Base-by-base conservation (phyloP, 2,888 invertebrate species). In the Amorpha juglandis region DNA sequence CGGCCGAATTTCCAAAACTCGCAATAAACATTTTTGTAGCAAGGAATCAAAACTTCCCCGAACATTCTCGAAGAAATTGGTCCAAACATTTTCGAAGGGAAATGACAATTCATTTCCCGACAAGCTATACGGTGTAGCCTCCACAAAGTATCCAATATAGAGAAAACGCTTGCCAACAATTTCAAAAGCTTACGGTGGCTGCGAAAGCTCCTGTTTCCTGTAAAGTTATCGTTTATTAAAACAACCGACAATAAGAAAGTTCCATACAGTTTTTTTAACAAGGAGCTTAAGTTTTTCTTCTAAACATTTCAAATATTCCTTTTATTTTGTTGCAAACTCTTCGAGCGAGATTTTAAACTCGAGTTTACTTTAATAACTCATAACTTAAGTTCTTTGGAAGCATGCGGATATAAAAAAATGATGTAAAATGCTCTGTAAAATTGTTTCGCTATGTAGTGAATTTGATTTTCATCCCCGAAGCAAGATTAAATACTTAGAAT, bases 341-440 rank as follows among this genome's bases (percentile, higher is more conserved):
- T 48, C 35, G 35, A n/a, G 55, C 58, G 48, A 65, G 64, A 38
- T 58, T 65, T 65, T 65, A 65, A 65, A 67, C 65, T 64, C 64
- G 2, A 63, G 64, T 70, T 66, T 70, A 66, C 67, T 69, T 66
- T 63, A 48, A 66, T 62, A 69, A 65, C 65, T 63, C 62, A 62
- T 51, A 69, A 65, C 65, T 63, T 62, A 62, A 51, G 64, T 65
- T 66, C 66, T 63, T 69, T 67, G 63, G 63, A 11, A 63, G 21
- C 33, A 48, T 4, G 48, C 48, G 33, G n/a, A 48, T 64, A 48
- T 64, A 48, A 64, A 35, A 33, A n/a, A 53, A 38, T 42, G 42
- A 19, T 58, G 19, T 19, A 42, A 58, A 19, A 58, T 42, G 9
- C 16, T 19, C 9, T 42, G 58, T 42, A 19, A 58, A 58, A 58